Conservation (phyloP, 2,113 vertebrate genomes). For the Coregonus clupeaformis region DNA sequence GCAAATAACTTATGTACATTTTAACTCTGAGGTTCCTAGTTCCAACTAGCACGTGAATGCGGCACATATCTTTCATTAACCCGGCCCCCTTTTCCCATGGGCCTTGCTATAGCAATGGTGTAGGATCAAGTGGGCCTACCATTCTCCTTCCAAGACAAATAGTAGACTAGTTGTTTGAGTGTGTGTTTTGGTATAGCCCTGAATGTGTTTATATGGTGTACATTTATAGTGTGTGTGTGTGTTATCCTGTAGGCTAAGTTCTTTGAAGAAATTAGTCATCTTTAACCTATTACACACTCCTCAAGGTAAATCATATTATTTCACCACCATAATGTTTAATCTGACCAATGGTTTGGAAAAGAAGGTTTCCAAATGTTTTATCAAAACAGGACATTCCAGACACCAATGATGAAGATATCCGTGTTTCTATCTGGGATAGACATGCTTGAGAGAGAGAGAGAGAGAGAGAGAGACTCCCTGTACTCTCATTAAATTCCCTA, state of each 20-base stretch:
- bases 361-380: neutral
- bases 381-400: conserved; percentile 1
- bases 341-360: conserved; percentile 8
- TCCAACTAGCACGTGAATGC: too few species aligned
- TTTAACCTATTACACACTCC: neutral
- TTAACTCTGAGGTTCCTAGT: too few species aligned
- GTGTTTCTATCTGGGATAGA: neutral
- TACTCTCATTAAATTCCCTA: conserved; percentile 24
- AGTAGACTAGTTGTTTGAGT: neutral
- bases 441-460: neutral
- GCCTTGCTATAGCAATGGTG: neutral
- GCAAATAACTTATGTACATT: too few species aligned
- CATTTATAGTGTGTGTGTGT: neutral
- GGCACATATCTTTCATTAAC: neutral
- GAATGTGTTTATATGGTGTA: neutral
- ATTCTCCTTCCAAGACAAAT: neutral
- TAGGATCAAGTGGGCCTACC: too few species aligned
- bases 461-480: too few species aligned
- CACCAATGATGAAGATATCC: neutral
- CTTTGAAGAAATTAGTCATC: neutral
- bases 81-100: neutral
- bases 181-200: too few species aligned
- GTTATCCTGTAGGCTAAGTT: neutral
- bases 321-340: neutral
- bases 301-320: neutral